These are phyloP conservation scores for Brachionus calyciflorus DNA, from an alignment of 1,140 invertebrate species.

Conservation along the genomic window DNA sequence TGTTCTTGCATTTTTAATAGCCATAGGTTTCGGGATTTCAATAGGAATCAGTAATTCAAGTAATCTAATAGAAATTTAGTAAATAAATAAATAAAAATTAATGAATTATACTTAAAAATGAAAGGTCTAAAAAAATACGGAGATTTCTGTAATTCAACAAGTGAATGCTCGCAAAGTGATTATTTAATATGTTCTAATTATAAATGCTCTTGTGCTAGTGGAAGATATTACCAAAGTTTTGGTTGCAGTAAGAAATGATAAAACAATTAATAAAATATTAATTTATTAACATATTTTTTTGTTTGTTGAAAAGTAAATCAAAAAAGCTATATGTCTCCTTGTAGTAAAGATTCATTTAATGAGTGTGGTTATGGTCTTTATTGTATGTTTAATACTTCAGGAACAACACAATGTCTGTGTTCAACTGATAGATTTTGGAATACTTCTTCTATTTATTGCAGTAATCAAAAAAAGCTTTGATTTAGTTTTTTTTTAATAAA, in stretches of 20 bases:
- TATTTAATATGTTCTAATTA: not conserved
- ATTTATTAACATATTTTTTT: not conserved
- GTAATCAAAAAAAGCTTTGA: slow-evolving; percentile 13
- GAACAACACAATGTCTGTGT: not conserved
- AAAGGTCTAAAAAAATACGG: slow-evolving; percentile 1
- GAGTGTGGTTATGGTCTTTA: slow-evolving; percentile 9
- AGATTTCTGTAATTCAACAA: slow-evolving; percentile 17
- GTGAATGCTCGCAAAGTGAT: not conserved
- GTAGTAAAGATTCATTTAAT: not conserved
- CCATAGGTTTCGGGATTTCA: not conserved
- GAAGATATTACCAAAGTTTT: not conserved
- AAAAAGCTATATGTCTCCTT: not conserved
- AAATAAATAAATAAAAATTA: too few species aligned
- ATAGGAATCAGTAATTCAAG: not conserved
- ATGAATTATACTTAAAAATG: not conserved
- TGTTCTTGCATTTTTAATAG: not conserved
- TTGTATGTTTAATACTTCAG: not conserved
- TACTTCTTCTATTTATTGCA: not conserved
- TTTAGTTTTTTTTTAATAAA: too few species aligned
- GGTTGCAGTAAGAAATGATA: not conserved
- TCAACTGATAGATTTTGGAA: slow-evolving; percentile 3
- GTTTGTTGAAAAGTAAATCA: not conserved
- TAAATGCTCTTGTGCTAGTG: not conserved
- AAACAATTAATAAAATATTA: not conserved
- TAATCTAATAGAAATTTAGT: not conserved